phyloP scores from a whole-genome alignment of 1,140 invertebrate species.

The Caenorhabditis brenneri region DNA sequence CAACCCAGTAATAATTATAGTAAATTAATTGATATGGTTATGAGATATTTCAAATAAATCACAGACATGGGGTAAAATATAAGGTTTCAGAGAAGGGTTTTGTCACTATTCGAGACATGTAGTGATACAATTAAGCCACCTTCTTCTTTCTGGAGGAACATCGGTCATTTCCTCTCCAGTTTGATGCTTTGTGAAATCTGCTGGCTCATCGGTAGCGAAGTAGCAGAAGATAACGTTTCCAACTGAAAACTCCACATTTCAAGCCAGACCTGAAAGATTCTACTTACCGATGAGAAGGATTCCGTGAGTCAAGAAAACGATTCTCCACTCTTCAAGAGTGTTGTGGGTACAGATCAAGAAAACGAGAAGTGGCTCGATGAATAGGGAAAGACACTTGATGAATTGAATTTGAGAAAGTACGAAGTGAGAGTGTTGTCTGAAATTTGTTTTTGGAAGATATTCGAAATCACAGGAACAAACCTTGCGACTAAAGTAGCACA shows the following conservation, averaged over 20 bases:
- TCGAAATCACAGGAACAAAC: not conserved
- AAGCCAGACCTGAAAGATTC: not conserved
- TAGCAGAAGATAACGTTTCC: slow-evolving; percentile 57
- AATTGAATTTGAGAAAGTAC: slow-evolving; percentile 58
- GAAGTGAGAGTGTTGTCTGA: slow-evolving; percentile 59
- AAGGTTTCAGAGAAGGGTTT: not conserved
- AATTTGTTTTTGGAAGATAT: not conserved
- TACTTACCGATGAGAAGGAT: slow-evolving; percentile 46
- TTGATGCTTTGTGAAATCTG: slow-evolving; percentile 47
- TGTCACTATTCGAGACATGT: slow-evolving; percentile 27
- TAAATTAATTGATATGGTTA: not conserved
- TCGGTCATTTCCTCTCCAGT: slow-evolving; percentile 28
- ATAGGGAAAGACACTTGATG: slow-evolving; percentile 57
- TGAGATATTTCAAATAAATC: not conserved
- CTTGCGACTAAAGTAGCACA: slow-evolving; percentile 57
- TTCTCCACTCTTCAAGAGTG: slow-evolving; percentile 54
- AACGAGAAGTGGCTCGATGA: slow-evolving; percentile 58
- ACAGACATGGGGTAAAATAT: not conserved
- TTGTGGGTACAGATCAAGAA: slow-evolving; percentile 49
- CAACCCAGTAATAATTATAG: not conserved
- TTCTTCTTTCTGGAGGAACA: slow-evolving; percentile 37
- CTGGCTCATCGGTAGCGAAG: slow-evolving; percentile 56
- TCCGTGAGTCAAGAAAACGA: slow-evolving; percentile 56
- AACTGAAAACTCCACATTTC: slow-evolving; percentile 7
- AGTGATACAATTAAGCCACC: slow-evolving; percentile 40